Evolutionary conservation across 2,113 vertebrate species (phyloP), one percentile per base, ranked within the genome.

Genomic region (Xerus inauris): DNA sequence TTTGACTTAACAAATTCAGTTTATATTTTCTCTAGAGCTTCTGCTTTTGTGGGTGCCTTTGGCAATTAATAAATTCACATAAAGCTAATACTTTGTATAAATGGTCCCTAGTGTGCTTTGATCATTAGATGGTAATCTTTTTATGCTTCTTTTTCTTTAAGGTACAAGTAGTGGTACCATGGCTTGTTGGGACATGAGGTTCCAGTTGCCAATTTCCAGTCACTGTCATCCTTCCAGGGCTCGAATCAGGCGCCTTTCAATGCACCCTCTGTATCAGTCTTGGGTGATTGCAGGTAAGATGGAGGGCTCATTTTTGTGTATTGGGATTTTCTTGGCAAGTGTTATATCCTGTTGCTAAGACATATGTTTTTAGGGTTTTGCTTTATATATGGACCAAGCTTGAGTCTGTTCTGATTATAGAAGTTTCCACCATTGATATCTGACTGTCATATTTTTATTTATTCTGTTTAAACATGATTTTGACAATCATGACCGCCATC

Each of bases 101-200:
- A 40, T 80, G 35, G 8, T 28, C 16, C 35, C 9, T 69, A 11
- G 0, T 76, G 45, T 35, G 30, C 71, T 86, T 91, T 81, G 69
- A 20, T 62, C 12, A n/a, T 73, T 62, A 59, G 30, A 54, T 32
- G 45, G 32, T 81, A 28, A 75, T 40, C 9, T 10, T 65, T 76
- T 73, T n/a, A 30, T 75, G 84, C 54, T 86, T 75, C 30, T 65
- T 75, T 20, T 26, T 49, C 76, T 79, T 97, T 30, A 87, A 99
- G 99, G 99, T 45, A 99, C 99, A 0, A 99, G 99, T 98, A 99
- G 99, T 75, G 99, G 99, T 71, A 99, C 99, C 95, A 99, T 99
- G 99, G 99, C 99, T 0, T 99, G 99, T 98, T 99, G 99, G 99
- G 99, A 99, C 92, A 99, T 99, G 99, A 98, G 99, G 90, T 99